Conservation (phyloP, 2,888 invertebrate genomes). For the Eupithecia subfuscata region DNA sequence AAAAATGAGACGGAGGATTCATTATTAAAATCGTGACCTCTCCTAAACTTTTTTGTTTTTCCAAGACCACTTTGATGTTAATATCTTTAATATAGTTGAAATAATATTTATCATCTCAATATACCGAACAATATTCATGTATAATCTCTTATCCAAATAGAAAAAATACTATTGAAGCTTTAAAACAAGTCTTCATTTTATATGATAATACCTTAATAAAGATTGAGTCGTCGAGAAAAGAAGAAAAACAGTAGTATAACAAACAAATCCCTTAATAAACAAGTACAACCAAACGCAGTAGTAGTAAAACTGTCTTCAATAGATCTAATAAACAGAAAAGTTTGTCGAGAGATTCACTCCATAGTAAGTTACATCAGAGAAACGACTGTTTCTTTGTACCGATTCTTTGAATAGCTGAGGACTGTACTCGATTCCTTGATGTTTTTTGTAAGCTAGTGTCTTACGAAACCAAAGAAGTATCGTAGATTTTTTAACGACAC, state of each 20-base stretch:
- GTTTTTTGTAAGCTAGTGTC: background rate
- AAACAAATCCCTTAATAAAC: constrained; percentile 2
- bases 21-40: background rate
- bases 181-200: background rate
- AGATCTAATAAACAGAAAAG: constrained; percentile 1
- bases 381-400: background rate
- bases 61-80: background rate
- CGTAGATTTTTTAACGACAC: background rate
- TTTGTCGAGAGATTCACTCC: background rate
- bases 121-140: background rate
- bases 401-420: background rate
- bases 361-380: background rate
- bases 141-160: background rate
- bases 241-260: constrained; percentile 1
- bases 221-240: background rate
- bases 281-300: background rate
- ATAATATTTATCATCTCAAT: background rate
- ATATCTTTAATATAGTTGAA: background rate
- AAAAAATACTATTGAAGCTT: background rate
- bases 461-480: background rate
- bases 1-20: background rate
- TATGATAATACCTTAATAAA: background rate
- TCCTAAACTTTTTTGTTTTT: background rate
- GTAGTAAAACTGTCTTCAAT: background rate
- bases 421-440: background rate